Evolutionary conservation across 2,888 invertebrate species (phyloP).

Genomic region (Adela reaumurella): DNA sequence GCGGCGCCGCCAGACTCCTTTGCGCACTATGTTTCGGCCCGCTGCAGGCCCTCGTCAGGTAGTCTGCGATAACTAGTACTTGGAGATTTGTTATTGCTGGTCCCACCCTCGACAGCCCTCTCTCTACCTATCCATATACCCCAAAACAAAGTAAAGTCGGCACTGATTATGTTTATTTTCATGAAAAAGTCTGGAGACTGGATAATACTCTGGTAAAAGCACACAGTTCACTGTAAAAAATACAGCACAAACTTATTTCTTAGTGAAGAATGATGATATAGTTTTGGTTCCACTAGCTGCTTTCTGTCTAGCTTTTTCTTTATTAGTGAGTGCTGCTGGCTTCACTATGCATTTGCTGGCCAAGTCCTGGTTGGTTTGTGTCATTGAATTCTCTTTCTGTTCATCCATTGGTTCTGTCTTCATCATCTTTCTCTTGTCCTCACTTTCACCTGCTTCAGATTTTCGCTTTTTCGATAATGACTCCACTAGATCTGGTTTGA

Average conservation of each 20-base stretch:
- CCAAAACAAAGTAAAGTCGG: no score
- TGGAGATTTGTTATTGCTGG: no score
- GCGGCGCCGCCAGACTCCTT: no score
- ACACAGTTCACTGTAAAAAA: no score
- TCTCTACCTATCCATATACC: no score
- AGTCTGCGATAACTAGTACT: no score
- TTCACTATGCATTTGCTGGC: constrained; percentile 24
- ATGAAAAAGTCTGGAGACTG: no score
- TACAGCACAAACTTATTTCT: constrained; percentile 50
- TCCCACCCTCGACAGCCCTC: no score
- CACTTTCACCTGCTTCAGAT: constrained; percentile 31
- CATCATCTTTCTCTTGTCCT: constrained; percentile 33
- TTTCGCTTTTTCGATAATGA: constrained; percentile 53
- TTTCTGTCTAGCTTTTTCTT: constrained; percentile 72
- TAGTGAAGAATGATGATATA: constrained; percentile 76
- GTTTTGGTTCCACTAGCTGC: constrained; percentile 77
- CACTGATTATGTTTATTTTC: no score
- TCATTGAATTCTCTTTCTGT: constrained; percentile 25
- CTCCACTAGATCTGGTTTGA: constrained; percentile 58
- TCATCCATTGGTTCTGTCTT: constrained; percentile 30
- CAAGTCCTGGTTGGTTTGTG: constrained; percentile 23
- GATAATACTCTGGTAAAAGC: no score
- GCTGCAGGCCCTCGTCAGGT: no score
- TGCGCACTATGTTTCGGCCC: no score
- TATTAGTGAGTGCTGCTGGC: constrained; percentile 57